Conservation (phyloP, 2,113 vertebrate species). For the Ellobius talpinus region DNA sequence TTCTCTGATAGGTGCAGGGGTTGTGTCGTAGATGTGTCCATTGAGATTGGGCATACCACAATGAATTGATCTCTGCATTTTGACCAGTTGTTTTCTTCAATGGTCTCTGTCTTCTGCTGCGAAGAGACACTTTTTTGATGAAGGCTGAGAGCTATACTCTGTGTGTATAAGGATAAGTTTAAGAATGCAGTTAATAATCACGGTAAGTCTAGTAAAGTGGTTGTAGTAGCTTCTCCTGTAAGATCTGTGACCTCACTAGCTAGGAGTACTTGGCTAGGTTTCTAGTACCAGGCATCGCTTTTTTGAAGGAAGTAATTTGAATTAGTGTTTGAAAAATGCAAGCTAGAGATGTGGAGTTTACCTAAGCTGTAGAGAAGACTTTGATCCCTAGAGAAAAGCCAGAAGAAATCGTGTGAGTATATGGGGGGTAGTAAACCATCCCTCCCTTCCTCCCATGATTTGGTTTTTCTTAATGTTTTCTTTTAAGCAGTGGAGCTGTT, state of each 20-base stretch:
- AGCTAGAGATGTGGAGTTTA: neutral
- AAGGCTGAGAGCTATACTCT: neutral
- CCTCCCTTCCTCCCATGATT: neutral
- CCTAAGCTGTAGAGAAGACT: neutral
- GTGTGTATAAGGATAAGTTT: neutral
- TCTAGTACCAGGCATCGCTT: neutral
- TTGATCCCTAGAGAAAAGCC: neutral
- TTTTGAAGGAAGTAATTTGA: conserved; percentile 17
- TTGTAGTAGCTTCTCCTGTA: neutral
- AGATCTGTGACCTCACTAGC: neutral
- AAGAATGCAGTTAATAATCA: neutral
- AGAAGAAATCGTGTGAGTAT: neutral
- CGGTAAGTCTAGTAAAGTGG: neutral
- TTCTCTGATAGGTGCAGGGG: neutral
- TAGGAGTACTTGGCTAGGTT: neutral
- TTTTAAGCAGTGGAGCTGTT: neutral
- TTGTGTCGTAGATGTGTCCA: neutral
- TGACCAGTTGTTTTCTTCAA: neutral
- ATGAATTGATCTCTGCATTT: neutral
- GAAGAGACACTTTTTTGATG: neutral
- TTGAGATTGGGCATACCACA: neutral
- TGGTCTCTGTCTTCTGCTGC: neutral
- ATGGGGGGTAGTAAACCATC: neutral
- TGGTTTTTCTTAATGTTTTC: neutral
- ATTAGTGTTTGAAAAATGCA: conserved; percentile 28